Base-by-base conservation (phyloP, 2,113 vertebrate species). In the Raja brachyura region DNA sequence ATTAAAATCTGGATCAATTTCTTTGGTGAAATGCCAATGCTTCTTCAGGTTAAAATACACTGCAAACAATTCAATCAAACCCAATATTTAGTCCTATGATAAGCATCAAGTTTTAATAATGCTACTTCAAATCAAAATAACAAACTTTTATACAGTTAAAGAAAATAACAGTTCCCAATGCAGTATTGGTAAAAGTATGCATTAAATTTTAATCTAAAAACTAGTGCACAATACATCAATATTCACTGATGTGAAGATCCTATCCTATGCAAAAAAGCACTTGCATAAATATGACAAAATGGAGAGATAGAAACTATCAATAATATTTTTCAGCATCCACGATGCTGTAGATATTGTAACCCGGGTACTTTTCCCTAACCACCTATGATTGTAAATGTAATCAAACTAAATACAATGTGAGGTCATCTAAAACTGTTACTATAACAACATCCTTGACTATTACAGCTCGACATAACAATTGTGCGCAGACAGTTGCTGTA, bases 381-480 rank as follows among this genome's bases (percentile, higher is more conserved):
- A 8, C 22, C 68, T 90, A 13, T 92, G 68, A 54, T 92, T 48
- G 68, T 92, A 73, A 73, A 68, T 22, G 90, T 39, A 92, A 39
- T 92, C 90, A 92, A 54, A 48, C 68, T 92, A 22, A 92, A 54
- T 68, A 73, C 22, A 54, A 28, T 68, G 66, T 33, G 90, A 92
- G 90, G 90, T 73, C 90, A 74, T 54, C 68, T 73, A 14, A 22
- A 73, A 39, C 33, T 25, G 90, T 92, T 92, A 39, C 90, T 54
- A 92, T 92, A 73, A 74, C 90, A 73, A 73, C 63, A 73, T 92
- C 68, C 90, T 70, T 73, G 66, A 22, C 90, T 92, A 20, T 92
- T 92, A 20, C 39, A 73, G 90, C 25, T 39, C 59, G 90, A 54
- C 33, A 68, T 73, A 92, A 74, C 20, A 92, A 92, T 70, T 25